Percentiles rank a stretch among this genome's conserved stretches.
phyloP scores from a whole-genome alignment of 1,140 invertebrate species.

The Cataglyphis hispanica region DNA sequence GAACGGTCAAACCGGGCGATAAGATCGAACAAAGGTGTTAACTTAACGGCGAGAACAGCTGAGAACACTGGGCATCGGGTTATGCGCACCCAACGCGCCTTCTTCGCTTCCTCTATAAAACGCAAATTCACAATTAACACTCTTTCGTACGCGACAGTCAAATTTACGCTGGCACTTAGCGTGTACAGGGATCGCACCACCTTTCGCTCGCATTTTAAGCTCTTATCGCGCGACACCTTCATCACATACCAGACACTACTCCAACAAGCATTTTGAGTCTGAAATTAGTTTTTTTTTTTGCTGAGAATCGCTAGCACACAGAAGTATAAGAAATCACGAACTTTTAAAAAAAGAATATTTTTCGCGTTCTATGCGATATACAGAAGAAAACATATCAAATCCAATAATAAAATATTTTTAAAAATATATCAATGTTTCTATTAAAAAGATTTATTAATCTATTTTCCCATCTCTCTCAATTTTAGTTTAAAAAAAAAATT shows the following conservation, averaged over 20 bases:
- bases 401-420: too few species aligned
- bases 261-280: neutral
- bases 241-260: neutral
- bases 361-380: neutral
- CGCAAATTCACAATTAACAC: conserved; percentile 81
- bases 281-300: conserved; percentile 2
- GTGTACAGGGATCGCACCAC: neutral
- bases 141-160: conserved; percentile 30
- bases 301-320: neutral
- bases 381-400: too few species aligned
- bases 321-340: neutral
- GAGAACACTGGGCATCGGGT: conserved; percentile 61
- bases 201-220: conserved; percentile 29
- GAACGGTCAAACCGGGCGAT: conserved; percentile 64
- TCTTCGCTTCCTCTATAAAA: conserved; percentile 77
- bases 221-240: conserved; percentile 37
- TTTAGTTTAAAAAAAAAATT: too few species aligned
- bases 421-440: too few species aligned
- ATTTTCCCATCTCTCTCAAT: too few species aligned
- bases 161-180: conserved; percentile 75
- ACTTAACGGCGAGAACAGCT: conserved; percentile 75
- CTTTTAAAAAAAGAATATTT: neutral
- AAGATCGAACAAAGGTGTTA: conserved; percentile 78
- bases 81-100: conserved; percentile 38
- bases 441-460: too few species aligned